phyloP scores from a whole-genome alignment of 2,797 vertebrate genomes.

The Todus mexicanus region DNA sequence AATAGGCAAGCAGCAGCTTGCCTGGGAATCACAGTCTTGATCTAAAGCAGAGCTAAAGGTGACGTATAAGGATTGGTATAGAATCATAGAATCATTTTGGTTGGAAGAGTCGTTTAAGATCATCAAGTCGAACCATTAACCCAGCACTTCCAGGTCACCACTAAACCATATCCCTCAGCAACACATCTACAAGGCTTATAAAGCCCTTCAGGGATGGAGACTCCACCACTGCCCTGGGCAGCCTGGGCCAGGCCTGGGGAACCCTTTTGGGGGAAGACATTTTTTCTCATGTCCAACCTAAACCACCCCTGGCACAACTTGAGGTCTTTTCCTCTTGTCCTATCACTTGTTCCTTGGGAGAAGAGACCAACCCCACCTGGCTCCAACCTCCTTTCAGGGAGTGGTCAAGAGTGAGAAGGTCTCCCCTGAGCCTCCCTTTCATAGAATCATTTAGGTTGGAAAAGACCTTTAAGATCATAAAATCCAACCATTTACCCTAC shows the following conservation, averaged over 20 bases:
- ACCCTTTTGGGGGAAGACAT: background rate
- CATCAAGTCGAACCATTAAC: background rate
- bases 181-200: background rate
- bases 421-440: too few relatives aligned
- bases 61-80: background rate
- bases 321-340: too few relatives aligned
- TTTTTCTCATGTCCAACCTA: background rate
- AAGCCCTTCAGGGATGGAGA: background rate
- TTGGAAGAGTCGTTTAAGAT: background rate
- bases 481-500: too few relatives aligned
- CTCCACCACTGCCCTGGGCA: background rate
- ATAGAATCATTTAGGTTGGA: too few relatives aligned
- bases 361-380: too few relatives aligned
- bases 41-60: background rate
- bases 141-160: background rate
- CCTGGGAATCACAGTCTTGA: accelerated
- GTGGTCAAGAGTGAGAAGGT: too few relatives aligned
- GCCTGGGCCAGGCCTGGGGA: background rate
- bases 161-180: background rate
- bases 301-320: too few relatives aligned
- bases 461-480: too few relatives aligned
- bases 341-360: too few relatives aligned
- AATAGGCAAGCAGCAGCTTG: background rate
- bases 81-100: background rate
- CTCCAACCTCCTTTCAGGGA: too few relatives aligned